phyloP scores from a whole-genome alignment of 2,888 invertebrate species.

The Pristionchus mayeri region DNA sequence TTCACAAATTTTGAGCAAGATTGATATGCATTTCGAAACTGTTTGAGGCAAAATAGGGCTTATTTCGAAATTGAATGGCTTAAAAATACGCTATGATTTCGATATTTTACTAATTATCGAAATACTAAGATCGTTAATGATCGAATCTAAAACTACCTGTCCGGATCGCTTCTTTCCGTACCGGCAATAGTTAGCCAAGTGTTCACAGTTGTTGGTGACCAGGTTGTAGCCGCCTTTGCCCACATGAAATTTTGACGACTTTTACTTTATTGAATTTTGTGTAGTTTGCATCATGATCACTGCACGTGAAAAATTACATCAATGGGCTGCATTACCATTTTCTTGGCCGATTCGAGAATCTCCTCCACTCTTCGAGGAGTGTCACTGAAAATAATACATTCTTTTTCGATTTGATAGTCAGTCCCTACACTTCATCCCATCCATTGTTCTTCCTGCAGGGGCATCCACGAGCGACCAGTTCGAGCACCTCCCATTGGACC shows the following conservation, averaged over 20 bases:
- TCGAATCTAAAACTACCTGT: no score
- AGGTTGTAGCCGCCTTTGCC: not conserved
- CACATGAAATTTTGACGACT: no score
- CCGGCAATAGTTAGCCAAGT: not conserved
- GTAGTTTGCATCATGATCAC: not conserved
- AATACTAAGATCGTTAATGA: no score
- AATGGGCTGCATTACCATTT: not conserved
- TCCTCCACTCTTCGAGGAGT: not conserved
- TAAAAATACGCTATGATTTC: no score
- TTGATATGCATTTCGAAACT: no score
- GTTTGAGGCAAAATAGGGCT: no score
- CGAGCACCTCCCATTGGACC: not conserved
- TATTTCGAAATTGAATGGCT: no score
- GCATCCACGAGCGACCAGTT: not conserved
- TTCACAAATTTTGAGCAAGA: no score
- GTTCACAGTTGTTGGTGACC: not conserved
- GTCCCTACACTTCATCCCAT: not conserved
- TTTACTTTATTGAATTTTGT: no score
- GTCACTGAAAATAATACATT: not conserved
- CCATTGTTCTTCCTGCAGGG: constrained; percentile 1
- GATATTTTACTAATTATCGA: no score
- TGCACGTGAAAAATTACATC: not conserved
- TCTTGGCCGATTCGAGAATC: not conserved
- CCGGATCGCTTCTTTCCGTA: not conserved
- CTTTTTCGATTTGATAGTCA: not conserved